Evolutionary conservation across 2,113 vertebrate genomes (phyloP), one percentile per base, ranked within the genome.

Genomic region (Phaethon lepturus): DNA sequence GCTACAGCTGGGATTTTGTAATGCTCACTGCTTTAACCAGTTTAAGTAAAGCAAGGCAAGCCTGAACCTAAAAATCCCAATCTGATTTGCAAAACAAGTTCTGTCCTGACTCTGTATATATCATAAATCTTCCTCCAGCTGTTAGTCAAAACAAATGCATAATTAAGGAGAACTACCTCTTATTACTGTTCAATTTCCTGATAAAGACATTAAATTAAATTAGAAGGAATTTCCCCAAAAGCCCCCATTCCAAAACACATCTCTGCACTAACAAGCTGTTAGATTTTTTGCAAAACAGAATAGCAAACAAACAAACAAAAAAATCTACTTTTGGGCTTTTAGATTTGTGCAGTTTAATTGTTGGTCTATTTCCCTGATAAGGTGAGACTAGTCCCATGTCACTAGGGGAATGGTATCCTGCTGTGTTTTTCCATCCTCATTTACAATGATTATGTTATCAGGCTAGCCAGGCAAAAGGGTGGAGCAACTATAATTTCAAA

Each of bases 361-460:
- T 98, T 98, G 88, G 91, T 97, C 97, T 98, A 74, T 97, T 98
- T 98, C 80, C 86, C 89, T 84, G 98, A 98, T 98, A 98, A 98
- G 97, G 96, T 98, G 98, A 98, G 97, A 90, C 96, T 86, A 89
- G 96, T 97, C 97, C 95, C 71, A 81, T 98, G 98, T 96, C 98
- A 98, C 97, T 81, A 17, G 95, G 97, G 98, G 98, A 97, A 97
- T 97, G 93, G 93, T 95, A 95, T 97, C 98, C 98, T 97, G 97
- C 98, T 98, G 98, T 96, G 97, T 96, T 98, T 98, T 94, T 98
- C 98, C 98, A 98, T 98, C 99, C 98, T 99, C 99, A 99, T 99
- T 99, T 99, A 99, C 99, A 99, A 99, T 99, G 99, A 99, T 99
- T 99, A 99, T 99, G 99, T 99, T 99, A 99, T 99, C 99, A 99